These are phyloP conservation scores for Orycteropus afer DNA, from an alignment of 2,113 vertebrate species.

Conservation along the genomic window DNA sequence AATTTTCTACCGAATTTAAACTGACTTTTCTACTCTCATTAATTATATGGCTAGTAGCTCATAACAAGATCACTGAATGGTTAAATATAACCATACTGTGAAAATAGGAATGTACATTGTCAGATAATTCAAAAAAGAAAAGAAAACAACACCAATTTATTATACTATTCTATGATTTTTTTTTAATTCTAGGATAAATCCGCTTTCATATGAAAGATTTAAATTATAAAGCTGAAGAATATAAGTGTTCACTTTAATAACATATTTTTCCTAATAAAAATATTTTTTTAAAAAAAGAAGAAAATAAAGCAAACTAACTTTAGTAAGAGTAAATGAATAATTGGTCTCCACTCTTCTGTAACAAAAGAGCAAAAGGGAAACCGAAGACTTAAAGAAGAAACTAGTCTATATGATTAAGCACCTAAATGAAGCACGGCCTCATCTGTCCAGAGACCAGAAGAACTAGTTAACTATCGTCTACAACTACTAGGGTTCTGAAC, in stretches of 20 bases:
- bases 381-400: no score
- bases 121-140: not conserved
- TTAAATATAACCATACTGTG: not conserved
- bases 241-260: not conserved
- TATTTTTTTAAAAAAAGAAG: not conserved
- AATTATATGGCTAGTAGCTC: not conserved
- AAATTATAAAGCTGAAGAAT: not conserved
- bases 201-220: not conserved
- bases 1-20: not conserved
- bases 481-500: no score
- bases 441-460: no score
- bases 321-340: not conserved
- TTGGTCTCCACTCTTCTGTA: not conserved
- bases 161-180: not conserved
- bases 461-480: no score
- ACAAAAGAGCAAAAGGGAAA: no score
- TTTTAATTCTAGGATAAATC: not conserved
- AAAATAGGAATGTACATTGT: conserved; percentile 11
- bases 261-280: not conserved
- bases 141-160: conserved; percentile 31
- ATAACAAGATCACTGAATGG: conserved; percentile 22
- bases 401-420: no score
- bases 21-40: conserved; percentile 23
- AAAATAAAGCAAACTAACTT: not conserved
- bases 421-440: no score